Base-by-base conservation (phyloP, 37 sponge, comb jelly and placozoan species). In the Halichondria panicea region DNA sequence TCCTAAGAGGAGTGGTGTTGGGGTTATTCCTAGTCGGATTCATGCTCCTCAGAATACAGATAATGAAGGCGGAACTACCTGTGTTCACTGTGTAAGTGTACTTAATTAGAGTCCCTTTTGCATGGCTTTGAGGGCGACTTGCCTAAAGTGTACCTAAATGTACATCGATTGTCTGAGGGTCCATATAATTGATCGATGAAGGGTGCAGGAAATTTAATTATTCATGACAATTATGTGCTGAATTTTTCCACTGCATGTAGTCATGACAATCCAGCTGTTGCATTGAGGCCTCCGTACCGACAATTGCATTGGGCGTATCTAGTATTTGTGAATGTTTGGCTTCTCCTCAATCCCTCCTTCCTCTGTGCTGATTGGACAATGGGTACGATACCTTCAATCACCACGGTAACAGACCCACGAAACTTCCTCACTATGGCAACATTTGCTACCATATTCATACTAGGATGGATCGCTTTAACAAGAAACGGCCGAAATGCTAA, bases 331-430 rank as follows among this genome's bases (percentile, higher is more conserved):
- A 96, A 96, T 43, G 42, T 60, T 22, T 81, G 90, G 89, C 83
- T 92, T 8, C 87, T 96, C 0, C 59, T 92, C 32, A 46, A 11
- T 64, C 96, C 96, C 1, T 80, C 79, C 30, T 56, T 39, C 3
- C 84, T 96, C 48, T 92, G 90, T 69, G 81, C 92, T 59, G 96
- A 96, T 43, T 96, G 93, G 90, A 92, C 93, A 0, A 96, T 96
- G 96, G 83, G 79, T n/a, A 96, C 93, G 7, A 66, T 96, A 55
- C 96, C 90, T 33, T 81, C 83, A n/a, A 76, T 96, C n/a, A 72
- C 83, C 15, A 58, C 85, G 19, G 39, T 88, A 21, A 43, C 43
- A 19, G 96, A 96, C 61, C 74, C 72, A 0, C 77, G 96, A 44
- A 92, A 96, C 56, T 0, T 94, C 18, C 64, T 74, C 38, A 94